These are phyloP conservation scores for Dicerorhinus sumatrensis DNA, from an alignment of 2,113 vertebrate genomes.

Conservation along the genomic window DNA sequence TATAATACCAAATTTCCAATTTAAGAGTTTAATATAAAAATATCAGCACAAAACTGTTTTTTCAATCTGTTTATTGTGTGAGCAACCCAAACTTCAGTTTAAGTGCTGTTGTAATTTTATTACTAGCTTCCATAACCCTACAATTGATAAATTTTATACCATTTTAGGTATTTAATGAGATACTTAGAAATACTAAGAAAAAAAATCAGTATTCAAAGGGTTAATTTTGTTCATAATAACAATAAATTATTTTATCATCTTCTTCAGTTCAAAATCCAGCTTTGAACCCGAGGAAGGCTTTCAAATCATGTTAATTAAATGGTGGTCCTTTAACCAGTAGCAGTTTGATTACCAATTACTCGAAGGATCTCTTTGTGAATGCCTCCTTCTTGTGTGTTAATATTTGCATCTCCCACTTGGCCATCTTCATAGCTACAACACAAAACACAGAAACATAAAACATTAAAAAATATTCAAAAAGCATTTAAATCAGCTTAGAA, in stretches of 20 bases:
- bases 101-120: slow-evolving; percentile 85
- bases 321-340: slow-evolving; percentile 91
- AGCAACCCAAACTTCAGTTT: slow-evolving; percentile 86
- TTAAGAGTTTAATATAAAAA: slow-evolving; percentile 89
- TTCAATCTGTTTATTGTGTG: slow-evolving; percentile 89
- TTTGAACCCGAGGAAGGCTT: slow-evolving; percentile 90
- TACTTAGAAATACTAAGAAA: slow-evolving; percentile 90
- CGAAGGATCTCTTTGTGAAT: slow-evolving; percentile 94
- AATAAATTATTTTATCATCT: slow-evolving; percentile 87
- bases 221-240: slow-evolving; percentile 87
- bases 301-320: slow-evolving; percentile 80
- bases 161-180: slow-evolving; percentile 85
- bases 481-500: neutral
- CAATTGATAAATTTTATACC: slow-evolving; percentile 84
- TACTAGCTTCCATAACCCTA: slow-evolving; percentile 86
- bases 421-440: slow-evolving; percentile 93
- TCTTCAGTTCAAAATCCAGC: slow-evolving; percentile 94
- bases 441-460: slow-evolving; percentile 75
- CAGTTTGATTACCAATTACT: slow-evolving; percentile 95
- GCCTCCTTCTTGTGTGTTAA: slow-evolving; percentile 93
- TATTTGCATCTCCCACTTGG: slow-evolving; percentile 94
- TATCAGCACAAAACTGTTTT: slow-evolving; percentile 90
- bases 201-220: slow-evolving; percentile 90
- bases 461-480: slow-evolving; percentile 46
- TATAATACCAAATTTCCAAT: slow-evolving; percentile 86